Base-by-base conservation (phyloP, 2,113 vertebrate genomes). In the Eretmochelys imbricata region DNA sequence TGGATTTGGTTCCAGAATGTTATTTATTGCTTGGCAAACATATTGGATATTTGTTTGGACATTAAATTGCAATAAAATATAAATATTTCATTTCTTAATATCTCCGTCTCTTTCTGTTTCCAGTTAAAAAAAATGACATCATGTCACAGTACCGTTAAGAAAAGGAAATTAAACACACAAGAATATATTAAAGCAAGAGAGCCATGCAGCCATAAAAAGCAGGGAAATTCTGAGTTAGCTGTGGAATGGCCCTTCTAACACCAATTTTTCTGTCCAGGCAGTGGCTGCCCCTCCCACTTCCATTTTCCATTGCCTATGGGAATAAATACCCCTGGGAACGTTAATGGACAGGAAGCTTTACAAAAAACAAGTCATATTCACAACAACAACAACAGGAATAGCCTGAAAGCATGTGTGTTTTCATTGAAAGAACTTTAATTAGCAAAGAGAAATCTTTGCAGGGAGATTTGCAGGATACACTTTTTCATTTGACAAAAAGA, bases 131-230 rank as follows among this genome's bases (percentile, higher is more conserved):
- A 79, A 94, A 95, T 88, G 38, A 85, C 80, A 54, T 95, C 59
- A 91, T 94, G 84, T 91, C 92, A 93, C 51, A 82, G 25, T 91
- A 86, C 87, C 62, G 93, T 97, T 98, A 94, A 95, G 94, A 97
- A 95, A 95, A 95, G 94, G 95, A 96, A 97, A 97, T 95, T 94
- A 95, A 96, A n/a, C 82, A 55, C 81, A 80, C 89, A 97, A 93
- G 91, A 93, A 48, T 92, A 35, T 49, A 75, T 95, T 97, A 84
- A 89, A 94, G 79, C 31, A 24, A 79, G 84, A 76, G 88, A 89
- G 80, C 80, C 1, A 11, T 46, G 85, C 85, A 97, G 91, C 51
- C 62, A 88, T 95, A 96, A 97, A 62, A 98, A 95, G 62, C 46
- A 50, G 94, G 96, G 92, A 93, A 95, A 87, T 87, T 97, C 91